Evolutionary conservation across 1,140 invertebrate genomes (phyloP), one percentile per base, ranked within the genome.

Genomic region (Nasonia vitripennis): DNA sequence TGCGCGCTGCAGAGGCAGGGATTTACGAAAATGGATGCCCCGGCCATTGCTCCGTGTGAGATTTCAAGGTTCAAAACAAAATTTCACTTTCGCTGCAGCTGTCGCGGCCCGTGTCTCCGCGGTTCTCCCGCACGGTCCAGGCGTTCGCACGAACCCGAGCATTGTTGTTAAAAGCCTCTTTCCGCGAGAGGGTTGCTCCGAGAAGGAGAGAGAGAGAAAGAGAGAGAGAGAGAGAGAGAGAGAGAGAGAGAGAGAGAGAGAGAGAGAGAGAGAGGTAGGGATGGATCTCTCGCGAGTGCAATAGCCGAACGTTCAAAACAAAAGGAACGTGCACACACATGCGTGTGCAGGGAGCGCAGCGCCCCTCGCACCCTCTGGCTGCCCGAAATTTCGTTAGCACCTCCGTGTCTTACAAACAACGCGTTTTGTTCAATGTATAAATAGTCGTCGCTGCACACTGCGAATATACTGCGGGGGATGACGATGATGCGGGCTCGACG

Each of bases 11-110:
- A 17, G 17, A 7, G 17, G 55, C 55, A 62, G 17, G 20, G 81
- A 74, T 74, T 74, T 74, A 82, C 55, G 82, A 83, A 83, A 83
- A 78, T 83, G 82, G 82, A 83, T 77, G 74, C 82, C 74, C n/a
- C 83, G 75, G 81, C 75, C 83, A 84, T 78, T 84, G 83, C 75
- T 78, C 48, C 41, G 55, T 20, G 5, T 4, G 23, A 1, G 17
- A 71, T 84, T 84, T 84, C 75, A 71, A 78, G 75, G 75, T 71
- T 71, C 83, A 84, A 84, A 78, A 84, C 55, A 48, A 78, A 68
- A 31, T 71, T 70, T 84, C 34, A 27, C 34, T 75, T 75, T 75
- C 37, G 73, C 37, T 20, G 73, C 37, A 75, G 73, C 73, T 45
- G 73, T 41, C 31, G 37, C 12, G 2, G 20, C 55, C 55, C 10